Evolutionary conservation across 2,797 vertebrate genomes (phyloP).

Genomic region (Falco naumanni): DNA sequence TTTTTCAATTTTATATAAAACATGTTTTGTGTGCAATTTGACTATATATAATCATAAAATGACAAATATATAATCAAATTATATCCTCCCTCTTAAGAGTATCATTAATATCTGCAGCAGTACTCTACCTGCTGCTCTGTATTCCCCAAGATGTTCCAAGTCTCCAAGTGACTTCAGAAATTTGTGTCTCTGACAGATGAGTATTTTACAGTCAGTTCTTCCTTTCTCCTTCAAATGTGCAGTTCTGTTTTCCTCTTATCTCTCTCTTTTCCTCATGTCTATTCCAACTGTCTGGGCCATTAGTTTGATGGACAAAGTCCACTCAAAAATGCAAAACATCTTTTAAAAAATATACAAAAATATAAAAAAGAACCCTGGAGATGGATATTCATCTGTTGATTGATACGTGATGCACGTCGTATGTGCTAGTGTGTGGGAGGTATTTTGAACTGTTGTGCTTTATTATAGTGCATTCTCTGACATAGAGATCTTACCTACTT

Average conservation of each 20-base stretch:
- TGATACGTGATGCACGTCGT: not conserved
- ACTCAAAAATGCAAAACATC: not conserved
- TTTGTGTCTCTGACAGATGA: not conserved
- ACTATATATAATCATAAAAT: not conserved
- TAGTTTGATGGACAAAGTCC: not conserved
- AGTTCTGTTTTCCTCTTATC: not conserved
- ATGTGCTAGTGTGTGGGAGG: not conserved
- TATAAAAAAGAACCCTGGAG: not conserved
- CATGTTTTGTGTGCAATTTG: not conserved
- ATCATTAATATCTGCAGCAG: not conserved
- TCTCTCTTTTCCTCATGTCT: not conserved
- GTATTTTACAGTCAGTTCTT: not conserved
- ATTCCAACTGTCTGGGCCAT: not conserved
- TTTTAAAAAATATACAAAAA: not conserved
- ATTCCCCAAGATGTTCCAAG: not conserved
- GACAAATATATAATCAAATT: not conserved
- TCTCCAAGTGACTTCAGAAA: not conserved
- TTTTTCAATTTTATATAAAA: not conserved
- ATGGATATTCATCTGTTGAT: not conserved
- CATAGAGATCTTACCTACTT: not conserved
- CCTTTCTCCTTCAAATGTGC: not conserved
- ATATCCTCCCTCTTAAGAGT: not conserved
- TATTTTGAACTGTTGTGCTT: not conserved
- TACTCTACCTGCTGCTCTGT: not conserved
- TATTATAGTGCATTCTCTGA: not conserved